Base-by-base conservation (phyloP, 2,888 invertebrate genomes). In the Tiphia femorata region DNA sequence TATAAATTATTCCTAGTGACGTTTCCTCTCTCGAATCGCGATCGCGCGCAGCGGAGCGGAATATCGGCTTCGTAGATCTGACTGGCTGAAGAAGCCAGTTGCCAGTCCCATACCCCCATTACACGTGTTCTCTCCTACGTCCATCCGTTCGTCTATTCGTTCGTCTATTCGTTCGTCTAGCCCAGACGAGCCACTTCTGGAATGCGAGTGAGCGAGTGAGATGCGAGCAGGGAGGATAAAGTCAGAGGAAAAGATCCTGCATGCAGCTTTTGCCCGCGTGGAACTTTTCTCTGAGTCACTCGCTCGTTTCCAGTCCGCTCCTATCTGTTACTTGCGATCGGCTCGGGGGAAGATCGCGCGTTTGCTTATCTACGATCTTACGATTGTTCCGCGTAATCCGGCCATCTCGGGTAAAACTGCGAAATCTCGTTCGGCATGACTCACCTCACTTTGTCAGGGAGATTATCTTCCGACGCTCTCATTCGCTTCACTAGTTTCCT, bases 371-470 rank as follows among this genome's bases (percentile, higher is more conserved):
- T 25, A 5, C n/a, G 8, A n/a, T 33, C 33, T n/a, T 33, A 21
- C 12, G 33, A 8, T 6, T 16, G 25, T 48, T 41, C 23, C 14
- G 14, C 19, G 20, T 49, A 57, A 56, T 56, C 52, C 37, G 52
- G 37, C 37, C 43, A 65, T 65, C 52, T 56, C 41, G 41, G 25
- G n/a, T n/a, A n/a, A n/a, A n/a, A n/a, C n/a, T n/a, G 14, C 41
- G 2, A 3, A 41, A 6, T 38, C 25, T 2, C 6, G 17, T 10
- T 21, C 48, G 44, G 30, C 48, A 47, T 65, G 67, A 68, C 44
- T 65, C 68, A 68, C 42, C 58, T 33, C 65, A 58, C 62, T 68
- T 62, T 58, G 58, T 63, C 57, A 51, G 37, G 7, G 33, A n/a
- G n/a, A n/a, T n/a, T n/a, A n/a, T n/a, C n/a, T n/a, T n/a, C n/a